phyloP scores from a whole-genome alignment of 2,797 vertebrate genomes.

The Neostethus bicornis region DNA sequence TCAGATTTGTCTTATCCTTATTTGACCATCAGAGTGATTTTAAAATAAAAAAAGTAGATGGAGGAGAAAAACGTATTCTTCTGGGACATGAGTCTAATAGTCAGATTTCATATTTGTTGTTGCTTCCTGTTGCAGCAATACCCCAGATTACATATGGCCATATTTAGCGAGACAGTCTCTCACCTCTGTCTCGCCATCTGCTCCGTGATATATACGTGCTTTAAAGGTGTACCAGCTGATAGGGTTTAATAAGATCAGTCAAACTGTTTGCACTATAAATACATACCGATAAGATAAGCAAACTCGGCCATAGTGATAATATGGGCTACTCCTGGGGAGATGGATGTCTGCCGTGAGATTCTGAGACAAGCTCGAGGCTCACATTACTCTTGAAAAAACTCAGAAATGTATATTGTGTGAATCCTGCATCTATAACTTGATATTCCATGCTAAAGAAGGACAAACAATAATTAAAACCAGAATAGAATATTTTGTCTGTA shows the following conservation, averaged over 20 bases:
- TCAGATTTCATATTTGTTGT: slow-evolving; percentile 9
- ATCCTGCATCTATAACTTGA: slow-evolving; percentile 20
- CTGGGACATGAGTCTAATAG: slow-evolving; percentile 24
- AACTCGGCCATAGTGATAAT: slow-evolving; percentile 37
- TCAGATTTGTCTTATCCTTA: slow-evolving; percentile 22
- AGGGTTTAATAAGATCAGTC: slow-evolving; percentile 55
- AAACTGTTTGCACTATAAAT: slow-evolving; percentile 64
- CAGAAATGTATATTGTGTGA: slow-evolving; percentile 30
- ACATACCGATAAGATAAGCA: slow-evolving; percentile 60
- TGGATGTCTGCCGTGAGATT: slow-evolving; percentile 38
- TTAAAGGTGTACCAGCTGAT: slow-evolving; percentile 57
- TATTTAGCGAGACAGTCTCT: slow-evolving; percentile 47
- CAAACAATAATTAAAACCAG: slow-evolving; percentile 6
- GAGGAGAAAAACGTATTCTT: slow-evolving; percentile 29
- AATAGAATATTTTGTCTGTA: slow-evolving; percentile 1
- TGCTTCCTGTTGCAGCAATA: slow-evolving; percentile 32
- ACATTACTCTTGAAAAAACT: slow-evolving; percentile 35
- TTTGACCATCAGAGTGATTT: slow-evolving; percentile 30
- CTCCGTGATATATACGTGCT: slow-evolving; percentile 62
- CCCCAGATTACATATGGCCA: slow-evolving; percentile 54
- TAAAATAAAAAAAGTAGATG: slow-evolving; percentile 30
- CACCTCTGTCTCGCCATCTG: slow-evolving; percentile 40
- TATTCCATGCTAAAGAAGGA: slow-evolving; percentile 31
- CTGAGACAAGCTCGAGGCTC: slow-evolving; percentile 31
- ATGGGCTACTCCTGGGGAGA: slow-evolving; percentile 21